Evolutionary conservation across 2,888 invertebrate genomes (phyloP).

Genomic region (Drosophila rellima): DNA sequence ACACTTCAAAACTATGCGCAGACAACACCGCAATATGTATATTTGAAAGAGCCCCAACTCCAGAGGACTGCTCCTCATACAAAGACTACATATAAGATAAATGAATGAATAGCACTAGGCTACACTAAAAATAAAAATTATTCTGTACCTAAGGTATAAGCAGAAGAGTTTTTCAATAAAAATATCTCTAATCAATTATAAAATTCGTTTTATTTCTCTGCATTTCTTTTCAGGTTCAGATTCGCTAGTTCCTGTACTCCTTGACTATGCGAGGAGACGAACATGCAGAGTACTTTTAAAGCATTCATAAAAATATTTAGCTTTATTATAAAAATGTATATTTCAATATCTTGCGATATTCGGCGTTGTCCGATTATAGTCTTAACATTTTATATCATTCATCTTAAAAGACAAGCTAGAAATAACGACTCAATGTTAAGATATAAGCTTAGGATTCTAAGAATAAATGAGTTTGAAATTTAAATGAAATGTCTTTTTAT

Average conservation of each 20-base stretch:
- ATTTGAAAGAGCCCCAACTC: no score
- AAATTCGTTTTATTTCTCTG: background rate
- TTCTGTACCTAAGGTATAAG: background rate
- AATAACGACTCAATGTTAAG: background rate
- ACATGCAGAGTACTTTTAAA: no score
- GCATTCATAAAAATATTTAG: no score
- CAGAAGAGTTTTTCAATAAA: background rate
- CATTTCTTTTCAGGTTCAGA: no score
- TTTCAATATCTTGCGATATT: background rate
- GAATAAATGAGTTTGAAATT: background rate
- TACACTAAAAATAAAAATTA: no score
- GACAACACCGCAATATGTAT: constrained; percentile 14
- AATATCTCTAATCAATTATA: background rate
- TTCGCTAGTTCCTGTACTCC: no score
- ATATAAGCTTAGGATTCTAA: background rate
- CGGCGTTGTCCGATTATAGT: background rate
- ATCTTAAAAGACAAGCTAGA: background rate
- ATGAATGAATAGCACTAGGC: no score
- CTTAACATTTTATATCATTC: background rate
- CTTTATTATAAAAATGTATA: background rate
- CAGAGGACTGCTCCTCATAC: background rate
- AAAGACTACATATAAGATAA: background rate
- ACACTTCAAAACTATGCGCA: constrained; percentile 31
- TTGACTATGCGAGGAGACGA: no score
- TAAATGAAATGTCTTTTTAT: background rate